phyloP scores from a whole-genome alignment of 2,888 invertebrate species.

The Ophraella communa region DNA sequence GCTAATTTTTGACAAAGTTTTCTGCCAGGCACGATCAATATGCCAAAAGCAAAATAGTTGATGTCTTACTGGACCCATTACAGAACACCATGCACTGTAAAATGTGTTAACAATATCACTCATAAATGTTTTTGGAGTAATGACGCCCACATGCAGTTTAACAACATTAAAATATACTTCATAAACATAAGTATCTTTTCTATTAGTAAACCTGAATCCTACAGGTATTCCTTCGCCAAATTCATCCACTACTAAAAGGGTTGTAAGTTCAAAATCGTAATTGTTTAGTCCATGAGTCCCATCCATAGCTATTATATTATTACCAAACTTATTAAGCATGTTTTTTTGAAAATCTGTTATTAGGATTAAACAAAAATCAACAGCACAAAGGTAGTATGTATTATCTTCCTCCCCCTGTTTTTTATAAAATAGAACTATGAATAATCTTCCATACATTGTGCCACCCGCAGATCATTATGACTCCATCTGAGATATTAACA shows the following conservation, averaged over 20 bases:
- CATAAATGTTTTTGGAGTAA: background rate
- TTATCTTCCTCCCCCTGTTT: background rate
- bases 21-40: constrained; percentile 3
- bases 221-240: constrained; percentile 4
- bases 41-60: constrained; percentile 7
- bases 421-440: background rate
- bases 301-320: too few species aligned
- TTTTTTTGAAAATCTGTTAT: background rate
- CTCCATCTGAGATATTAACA: background rate
- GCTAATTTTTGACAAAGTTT: background rate
- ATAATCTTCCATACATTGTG: background rate
- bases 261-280: constrained; percentile 16
- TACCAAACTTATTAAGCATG: background rate
- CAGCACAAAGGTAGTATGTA: too few species aligned
- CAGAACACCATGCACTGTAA: background rate
- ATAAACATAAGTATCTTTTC: constrained; percentile 6
- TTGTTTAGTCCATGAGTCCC: too few species aligned
- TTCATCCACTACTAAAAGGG: constrained; percentile 9
- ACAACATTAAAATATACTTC: background rate
- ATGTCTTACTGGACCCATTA: background rate
- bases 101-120: background rate
- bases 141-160: background rate
- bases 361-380: background rate
- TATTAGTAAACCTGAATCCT: constrained; percentile 11
- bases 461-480: background rate